A percentile compares a stretch with the other conserved stretches of the same genome.
These are phyloP conservation scores for Rhea americana DNA, from an alignment of 2,113 vertebrate species.

Conservation along the genomic window DNA sequence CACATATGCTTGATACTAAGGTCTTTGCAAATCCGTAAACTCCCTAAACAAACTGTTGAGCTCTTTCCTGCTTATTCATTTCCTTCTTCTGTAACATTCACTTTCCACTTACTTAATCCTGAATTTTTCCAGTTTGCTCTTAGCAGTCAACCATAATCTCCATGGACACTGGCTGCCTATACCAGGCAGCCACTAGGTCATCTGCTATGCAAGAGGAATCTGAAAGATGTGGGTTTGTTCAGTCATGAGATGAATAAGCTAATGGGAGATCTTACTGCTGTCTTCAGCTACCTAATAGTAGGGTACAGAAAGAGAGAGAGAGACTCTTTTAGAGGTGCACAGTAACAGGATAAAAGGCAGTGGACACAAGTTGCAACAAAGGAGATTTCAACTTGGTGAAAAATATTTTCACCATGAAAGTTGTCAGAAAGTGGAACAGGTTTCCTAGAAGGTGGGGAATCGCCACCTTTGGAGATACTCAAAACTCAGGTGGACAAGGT, in stretches of 20 bases:
- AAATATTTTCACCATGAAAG: background rate
- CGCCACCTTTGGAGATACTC: background rate
- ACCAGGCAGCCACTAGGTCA: background rate
- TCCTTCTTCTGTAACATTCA: background rate
- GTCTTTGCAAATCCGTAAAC: background rate
- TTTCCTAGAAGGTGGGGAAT: background rate
- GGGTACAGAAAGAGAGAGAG: background rate
- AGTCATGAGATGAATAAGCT: background rate
- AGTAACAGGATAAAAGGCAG: background rate
- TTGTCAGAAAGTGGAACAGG: background rate
- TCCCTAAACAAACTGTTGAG: background rate
- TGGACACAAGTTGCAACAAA: background rate
- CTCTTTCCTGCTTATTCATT: background rate
- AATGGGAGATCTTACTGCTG: background rate
- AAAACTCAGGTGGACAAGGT: background rate
- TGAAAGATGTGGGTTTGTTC: background rate
- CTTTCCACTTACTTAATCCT: background rate
- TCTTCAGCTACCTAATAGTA: background rate
- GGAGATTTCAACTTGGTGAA: background rate
- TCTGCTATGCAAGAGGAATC: background rate
- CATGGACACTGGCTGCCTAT: fast-evolving
- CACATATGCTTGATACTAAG: background rate
- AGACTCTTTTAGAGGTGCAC: background rate
- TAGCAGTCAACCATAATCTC: background rate
- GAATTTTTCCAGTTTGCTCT: background rate